Percentiles rank a stretch among this genome's conserved stretches.
phyloP scores from a whole-genome alignment of 2,113 vertebrate species.

The Chaetops frenatus region DNA sequence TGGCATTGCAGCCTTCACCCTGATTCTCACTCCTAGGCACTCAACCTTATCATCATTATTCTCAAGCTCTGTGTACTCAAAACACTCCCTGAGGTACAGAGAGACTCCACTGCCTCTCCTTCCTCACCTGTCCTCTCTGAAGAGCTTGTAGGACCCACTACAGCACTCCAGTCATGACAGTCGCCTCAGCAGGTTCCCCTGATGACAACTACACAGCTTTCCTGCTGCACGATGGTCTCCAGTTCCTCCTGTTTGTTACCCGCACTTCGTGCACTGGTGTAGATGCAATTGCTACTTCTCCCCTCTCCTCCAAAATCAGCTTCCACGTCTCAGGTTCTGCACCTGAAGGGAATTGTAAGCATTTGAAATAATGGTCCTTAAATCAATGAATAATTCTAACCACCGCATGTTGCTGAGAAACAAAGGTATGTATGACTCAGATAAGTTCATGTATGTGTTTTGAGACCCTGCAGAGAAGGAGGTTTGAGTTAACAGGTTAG shows the following conservation, averaged over 20 bases:
- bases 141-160: background rate
- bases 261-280: rapidly evolving
- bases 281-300: background rate
- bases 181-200: background rate
- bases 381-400: background rate
- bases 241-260: background rate
- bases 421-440: background rate
- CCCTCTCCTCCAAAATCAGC: background rate
- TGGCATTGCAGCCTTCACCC: background rate
- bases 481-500: background rate
- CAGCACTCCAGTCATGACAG: background rate
- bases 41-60: background rate
- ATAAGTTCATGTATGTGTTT: background rate
- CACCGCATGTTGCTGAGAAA: background rate
- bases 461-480: background rate
- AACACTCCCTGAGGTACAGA: background rate
- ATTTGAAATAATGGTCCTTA: background rate
- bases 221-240: rapidly evolving
- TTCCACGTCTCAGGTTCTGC: background rate
- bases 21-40: background rate
- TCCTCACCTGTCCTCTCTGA: background rate
- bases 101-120: background rate
- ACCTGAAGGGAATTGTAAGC: background rate
- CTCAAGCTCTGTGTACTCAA: background rate
- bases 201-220: rapidly evolving